Conservation (phyloP, 2,888 invertebrate species). For the Pheosia gnoma region DNA sequence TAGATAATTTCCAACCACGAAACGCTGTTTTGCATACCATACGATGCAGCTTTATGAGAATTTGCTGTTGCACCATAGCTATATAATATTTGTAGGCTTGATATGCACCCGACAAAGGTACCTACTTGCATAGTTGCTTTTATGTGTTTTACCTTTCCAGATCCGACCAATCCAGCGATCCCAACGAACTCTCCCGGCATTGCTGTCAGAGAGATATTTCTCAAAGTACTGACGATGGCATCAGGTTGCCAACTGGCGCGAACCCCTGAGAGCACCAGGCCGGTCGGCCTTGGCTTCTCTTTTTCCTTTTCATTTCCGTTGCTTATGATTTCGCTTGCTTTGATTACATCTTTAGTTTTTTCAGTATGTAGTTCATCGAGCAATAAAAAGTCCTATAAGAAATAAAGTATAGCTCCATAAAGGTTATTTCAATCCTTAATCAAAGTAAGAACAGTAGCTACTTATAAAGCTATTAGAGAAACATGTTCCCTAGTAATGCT, state of each 20-base stretch:
- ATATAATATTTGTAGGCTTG: too few species aligned
- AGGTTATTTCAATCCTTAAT: background rate
- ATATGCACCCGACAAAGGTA: too few species aligned
- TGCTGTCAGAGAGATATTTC: constrained; percentile 77
- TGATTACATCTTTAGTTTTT: constrained; percentile 48
- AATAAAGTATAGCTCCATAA: constrained; percentile 7
- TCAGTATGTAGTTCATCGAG: constrained; percentile 67
- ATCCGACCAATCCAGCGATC: constrained; percentile 90
- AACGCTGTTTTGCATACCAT: background rate
- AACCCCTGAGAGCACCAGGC: constrained; percentile 65
- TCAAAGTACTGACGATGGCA: constrained; percentile 81
- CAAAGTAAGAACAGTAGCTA: too few species aligned
- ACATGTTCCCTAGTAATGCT: constrained; percentile 1
- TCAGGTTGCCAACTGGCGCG: constrained; percentile 74
- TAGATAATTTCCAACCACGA: background rate
- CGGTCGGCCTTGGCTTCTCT: constrained; percentile 53
- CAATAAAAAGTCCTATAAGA: constrained; percentile 68
- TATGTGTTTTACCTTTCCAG: constrained; percentile 85
- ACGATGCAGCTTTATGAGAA: too few species aligned
- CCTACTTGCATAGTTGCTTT: too few species aligned
- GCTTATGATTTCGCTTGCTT: constrained; percentile 43
- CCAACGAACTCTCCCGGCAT: constrained; percentile 85
- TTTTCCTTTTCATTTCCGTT: constrained; percentile 61
- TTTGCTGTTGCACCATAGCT: too few species aligned
- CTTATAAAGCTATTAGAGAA: background rate